Base-by-base conservation (phyloP, 2,113 vertebrate species). In the Globicephala melas region DNA sequence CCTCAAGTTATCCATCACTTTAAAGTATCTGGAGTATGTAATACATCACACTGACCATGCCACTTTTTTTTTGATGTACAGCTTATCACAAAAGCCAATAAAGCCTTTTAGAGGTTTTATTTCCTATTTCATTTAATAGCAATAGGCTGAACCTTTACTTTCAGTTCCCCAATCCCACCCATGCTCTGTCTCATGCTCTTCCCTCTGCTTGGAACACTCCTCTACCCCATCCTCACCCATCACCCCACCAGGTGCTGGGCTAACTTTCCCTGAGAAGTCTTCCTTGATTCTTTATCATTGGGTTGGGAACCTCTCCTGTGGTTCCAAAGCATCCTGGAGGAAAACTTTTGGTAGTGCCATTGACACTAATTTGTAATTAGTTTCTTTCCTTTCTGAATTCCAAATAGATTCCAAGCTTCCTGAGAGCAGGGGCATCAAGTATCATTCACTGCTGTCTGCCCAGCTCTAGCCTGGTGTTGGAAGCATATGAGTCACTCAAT, bases 121-220 rank as follows among this genome's bases (percentile, higher is more conserved):
- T 93, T 93, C 20, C 79, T 77, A 67, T 79, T 91, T 96, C 26
- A 70, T 28, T 76, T 92, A 89, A 81, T 58, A 85, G 15, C n/a
- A 68, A 70, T n/a, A 38, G 53, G 14, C 47, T 79, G 84, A 87
- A 83, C 1, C 28, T 86, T 67, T 89, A 77, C 15, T 62, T 83
- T 93, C 58, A 82, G 50, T 47, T 81, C 50, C 33, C 21, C 55
- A 44, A 25, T 82, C 3, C 44, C 63, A 93, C 33, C 33, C 2
- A 6, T 25, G 23, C 38, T 85, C 1, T 41, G 26, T 87, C 33
- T 80, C 44, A 38, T 71, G 7, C 5, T 67, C 33, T 90, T 92
- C 20, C 5, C 5, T 55, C 25, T 65, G 2, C 81, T 71, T 70
- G 20, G 28, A 74, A 50, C 36, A 47, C 55, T 91, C 7, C 13